Percentiles rank a stretch among this genome's conserved stretches.
These are phyloP conservation scores for Acipenser ruthenus DNA, from an alignment of 2,797 vertebrate species.

Conservation along the genomic window DNA sequence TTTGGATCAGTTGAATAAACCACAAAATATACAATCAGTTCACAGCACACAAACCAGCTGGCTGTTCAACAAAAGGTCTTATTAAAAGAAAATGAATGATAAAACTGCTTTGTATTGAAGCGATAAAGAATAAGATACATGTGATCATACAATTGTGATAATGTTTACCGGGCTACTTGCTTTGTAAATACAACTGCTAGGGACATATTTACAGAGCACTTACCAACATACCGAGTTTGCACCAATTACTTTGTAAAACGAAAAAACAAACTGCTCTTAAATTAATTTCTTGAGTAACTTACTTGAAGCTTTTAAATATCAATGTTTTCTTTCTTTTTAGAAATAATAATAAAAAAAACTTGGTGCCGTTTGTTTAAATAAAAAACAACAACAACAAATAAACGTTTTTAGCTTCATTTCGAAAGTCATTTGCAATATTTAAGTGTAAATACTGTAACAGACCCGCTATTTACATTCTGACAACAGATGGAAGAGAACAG, in stretches of 20 bases:
- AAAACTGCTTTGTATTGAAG: not conserved
- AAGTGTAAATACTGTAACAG: not conserved
- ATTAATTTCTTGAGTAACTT: not conserved
- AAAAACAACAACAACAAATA: not conserved
- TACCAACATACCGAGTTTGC: no score
- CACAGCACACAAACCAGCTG: not conserved
- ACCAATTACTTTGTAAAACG: not conserved
- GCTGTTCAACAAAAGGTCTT: not conserved
- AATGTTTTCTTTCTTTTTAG: not conserved
- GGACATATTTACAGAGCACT: not conserved
- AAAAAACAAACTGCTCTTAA: not conserved
- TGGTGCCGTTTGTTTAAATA: not conserved
- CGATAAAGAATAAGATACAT: not conserved
- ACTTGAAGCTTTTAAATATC: constrained; percentile 3
- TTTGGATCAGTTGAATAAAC: not conserved
- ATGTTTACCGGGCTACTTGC: not conserved
- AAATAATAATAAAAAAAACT: not conserved
- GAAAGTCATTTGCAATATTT: not conserved
- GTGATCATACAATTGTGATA: not conserved
- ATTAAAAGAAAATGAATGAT: not conserved
- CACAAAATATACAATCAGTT: not conserved
- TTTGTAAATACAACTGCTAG: not conserved
- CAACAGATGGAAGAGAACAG: not conserved
- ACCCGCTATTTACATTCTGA: not conserved
- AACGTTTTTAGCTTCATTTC: not conserved